These are phyloP conservation scores for Cydia splendana DNA, from an alignment of 1,140 invertebrate genomes.

Conservation along the genomic window DNA sequence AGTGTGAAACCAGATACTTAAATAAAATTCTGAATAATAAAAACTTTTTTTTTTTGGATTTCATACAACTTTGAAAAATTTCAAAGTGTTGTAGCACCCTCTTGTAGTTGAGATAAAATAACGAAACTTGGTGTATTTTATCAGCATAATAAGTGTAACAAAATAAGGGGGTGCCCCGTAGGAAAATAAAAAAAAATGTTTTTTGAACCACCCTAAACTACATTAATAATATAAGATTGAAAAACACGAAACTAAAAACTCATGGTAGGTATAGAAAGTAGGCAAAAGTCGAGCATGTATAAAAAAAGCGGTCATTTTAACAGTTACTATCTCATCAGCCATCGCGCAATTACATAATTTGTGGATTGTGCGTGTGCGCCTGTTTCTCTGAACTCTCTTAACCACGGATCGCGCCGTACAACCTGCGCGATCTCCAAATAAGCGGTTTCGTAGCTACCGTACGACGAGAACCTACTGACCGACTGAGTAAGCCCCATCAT, in stretches of 20 bases:
- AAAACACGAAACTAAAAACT: neutral
- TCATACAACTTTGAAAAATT: too few relatives aligned
- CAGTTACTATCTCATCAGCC: constrained; percentile 18
- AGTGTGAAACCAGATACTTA: too few relatives aligned
- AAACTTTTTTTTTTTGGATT: too few relatives aligned
- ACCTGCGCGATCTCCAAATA: constrained; percentile 27
- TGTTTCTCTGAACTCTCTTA: constrained; percentile 9
- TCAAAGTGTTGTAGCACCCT: too few relatives aligned
- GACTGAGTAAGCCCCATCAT: constrained; percentile 35
- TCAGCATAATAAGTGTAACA: too few relatives aligned
- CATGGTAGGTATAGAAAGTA: constrained; percentile 15
- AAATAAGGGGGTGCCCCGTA: too few relatives aligned
- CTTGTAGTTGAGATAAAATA: too few relatives aligned
- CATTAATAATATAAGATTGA: neutral
- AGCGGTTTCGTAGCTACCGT: constrained; percentile 35
- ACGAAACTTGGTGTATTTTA: too few relatives aligned
- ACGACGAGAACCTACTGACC: constrained; percentile 38
- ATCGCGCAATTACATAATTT: constrained; percentile 32
- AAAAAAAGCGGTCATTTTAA: constrained; percentile 29
- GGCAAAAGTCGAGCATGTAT: neutral
- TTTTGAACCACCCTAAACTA: too few relatives aligned
- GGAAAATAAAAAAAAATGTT: too few relatives aligned
- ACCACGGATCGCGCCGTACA: neutral
- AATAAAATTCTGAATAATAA: too few relatives aligned
- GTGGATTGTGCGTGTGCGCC: constrained; percentile 6